Conservation (phyloP, 2,888 invertebrate species). For the Xestia xanthographa region DNA sequence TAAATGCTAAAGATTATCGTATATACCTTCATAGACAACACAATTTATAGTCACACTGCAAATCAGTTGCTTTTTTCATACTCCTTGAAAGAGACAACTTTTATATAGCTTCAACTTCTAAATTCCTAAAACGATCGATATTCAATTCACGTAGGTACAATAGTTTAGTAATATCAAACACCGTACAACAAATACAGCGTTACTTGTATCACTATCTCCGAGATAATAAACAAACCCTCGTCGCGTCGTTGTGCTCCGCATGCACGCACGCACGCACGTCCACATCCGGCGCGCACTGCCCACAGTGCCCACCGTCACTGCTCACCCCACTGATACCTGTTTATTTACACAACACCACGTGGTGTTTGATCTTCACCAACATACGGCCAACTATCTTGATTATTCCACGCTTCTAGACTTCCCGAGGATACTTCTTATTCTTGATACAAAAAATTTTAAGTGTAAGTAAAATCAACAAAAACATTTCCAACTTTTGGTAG, state of each 20-base stretch:
- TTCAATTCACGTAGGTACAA: background rate
- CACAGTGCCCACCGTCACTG: background rate
- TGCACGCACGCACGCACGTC: conserved; percentile 23
- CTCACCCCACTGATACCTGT: conserved; percentile 33
- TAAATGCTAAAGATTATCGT: conserved; percentile 4
- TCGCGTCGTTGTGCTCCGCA: background rate
- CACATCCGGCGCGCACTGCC: conserved; percentile 33
- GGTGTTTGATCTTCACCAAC: conserved; percentile 48
- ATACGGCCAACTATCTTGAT: conserved; percentile 2
- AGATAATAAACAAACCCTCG: background rate
- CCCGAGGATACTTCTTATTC: background rate
- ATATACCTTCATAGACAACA: background rate
- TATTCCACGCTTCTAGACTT: background rate
- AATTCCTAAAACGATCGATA: background rate
- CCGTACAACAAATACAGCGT: background rate
- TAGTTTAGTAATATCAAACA: background rate
- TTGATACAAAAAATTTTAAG: background rate
- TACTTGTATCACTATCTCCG: conserved; percentile 1
- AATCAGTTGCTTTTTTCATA: background rate
- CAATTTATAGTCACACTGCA: background rate
- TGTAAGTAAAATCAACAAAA: background rate
- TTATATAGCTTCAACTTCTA: background rate
- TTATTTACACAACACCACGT: conserved; percentile 56
- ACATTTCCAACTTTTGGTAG: background rate
- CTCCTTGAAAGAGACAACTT: background rate